Evolutionary conservation across 1,140 invertebrate genomes (phyloP).

Genomic region (Tetramorium alpestre): DNA sequence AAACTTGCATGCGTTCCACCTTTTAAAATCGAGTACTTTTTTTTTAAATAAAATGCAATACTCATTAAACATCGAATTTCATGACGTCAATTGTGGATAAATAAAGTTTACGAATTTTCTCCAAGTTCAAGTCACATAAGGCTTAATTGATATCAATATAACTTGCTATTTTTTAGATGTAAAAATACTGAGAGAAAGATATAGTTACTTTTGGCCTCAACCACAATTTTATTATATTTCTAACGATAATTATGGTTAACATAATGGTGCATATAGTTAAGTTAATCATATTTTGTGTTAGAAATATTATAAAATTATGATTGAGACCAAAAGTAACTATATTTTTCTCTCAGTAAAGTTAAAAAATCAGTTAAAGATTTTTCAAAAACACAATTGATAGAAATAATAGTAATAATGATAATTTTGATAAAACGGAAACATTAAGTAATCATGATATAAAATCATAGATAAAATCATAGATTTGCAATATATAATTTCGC

Average conservation of each 20-base stretch:
- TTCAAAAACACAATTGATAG: neutral
- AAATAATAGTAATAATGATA: neutral
- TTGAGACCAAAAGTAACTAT: too few relatives aligned
- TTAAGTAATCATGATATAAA: neutral
- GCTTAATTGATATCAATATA: neutral
- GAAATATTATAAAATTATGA: too few relatives aligned
- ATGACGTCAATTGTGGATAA: neutral
- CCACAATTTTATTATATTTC: too few relatives aligned
- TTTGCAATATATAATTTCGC: neutral
- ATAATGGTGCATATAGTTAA: too few relatives aligned
- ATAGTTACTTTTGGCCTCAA: too few relatives aligned
- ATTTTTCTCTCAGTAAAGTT: neutral
- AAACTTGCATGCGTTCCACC: neutral
- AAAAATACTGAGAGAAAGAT: neutral
- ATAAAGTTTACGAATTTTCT: neutral
- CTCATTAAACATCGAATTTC: neutral
- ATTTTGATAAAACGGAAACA: neutral
- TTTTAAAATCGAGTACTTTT: neutral
- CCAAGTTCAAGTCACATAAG: neutral
- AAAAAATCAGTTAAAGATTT: neutral
- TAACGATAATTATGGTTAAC: too few relatives aligned
- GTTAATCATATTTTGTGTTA: too few relatives aligned
- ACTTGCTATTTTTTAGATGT: neutral
- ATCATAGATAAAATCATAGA: neutral
- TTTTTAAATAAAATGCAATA: conserved; percentile 4